phyloP scores from a whole-genome alignment of 2,113 vertebrate genomes.

The Sceloporus undulatus region DNA sequence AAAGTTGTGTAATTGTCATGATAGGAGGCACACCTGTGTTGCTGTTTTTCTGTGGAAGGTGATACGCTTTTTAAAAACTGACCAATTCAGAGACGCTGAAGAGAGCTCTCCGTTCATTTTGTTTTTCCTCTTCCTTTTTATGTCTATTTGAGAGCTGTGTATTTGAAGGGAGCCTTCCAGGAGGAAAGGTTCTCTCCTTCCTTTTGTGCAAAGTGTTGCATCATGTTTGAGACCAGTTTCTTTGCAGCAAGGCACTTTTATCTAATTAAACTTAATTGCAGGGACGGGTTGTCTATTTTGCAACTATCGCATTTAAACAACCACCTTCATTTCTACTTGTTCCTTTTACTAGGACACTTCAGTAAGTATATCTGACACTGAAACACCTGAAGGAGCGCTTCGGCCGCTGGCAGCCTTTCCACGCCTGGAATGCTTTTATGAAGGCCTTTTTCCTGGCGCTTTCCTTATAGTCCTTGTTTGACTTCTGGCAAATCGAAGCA shows the following conservation, averaged over 20 bases:
- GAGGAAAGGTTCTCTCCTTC: neutral
- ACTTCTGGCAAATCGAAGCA: no score
- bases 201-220: neutral
- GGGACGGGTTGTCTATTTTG: neutral
- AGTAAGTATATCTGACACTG: neutral
- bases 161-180: neutral
- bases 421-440: no score
- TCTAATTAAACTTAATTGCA: conserved; percentile 22
- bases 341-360: neutral
- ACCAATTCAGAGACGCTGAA: neutral
- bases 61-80: neutral
- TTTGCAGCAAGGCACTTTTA: neutral
- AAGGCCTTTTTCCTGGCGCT: no score
- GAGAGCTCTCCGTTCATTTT: neutral
- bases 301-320: neutral
- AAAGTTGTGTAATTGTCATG: neutral
- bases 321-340: neutral
- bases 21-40: neutral
- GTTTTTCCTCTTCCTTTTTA: neutral
- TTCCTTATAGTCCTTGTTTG: no score
- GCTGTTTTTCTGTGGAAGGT: neutral
- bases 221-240: neutral
- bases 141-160: neutral
- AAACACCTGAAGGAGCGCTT: neutral
- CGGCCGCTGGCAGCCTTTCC: neutral